phyloP scores from a whole-genome alignment of 2,888 invertebrate genomes.

The Lycaena phlaeas region DNA sequence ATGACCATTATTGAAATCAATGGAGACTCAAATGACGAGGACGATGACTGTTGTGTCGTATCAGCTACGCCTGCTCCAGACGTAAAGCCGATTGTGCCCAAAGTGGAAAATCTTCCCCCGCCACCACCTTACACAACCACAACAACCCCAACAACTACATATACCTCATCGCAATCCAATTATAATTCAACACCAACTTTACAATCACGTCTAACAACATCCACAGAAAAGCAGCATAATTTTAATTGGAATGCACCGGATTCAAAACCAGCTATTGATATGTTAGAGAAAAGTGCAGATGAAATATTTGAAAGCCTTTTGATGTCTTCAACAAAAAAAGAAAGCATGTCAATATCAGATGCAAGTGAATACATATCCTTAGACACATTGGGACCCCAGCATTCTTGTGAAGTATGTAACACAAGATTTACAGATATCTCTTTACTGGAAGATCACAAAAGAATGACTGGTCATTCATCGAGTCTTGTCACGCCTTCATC shows the following conservation, averaged over 20 bases:
- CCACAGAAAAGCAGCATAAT: constrained; percentile 58
- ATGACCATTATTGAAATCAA: constrained; percentile 61
- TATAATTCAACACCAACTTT: constrained; percentile 22
- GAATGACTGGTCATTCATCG: constrained; percentile 71
- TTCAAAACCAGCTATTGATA: constrained; percentile 52
- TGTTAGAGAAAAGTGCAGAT: constrained; percentile 60
- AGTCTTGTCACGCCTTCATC: constrained; percentile 39
- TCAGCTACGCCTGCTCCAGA: constrained; percentile 60
- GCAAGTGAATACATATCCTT: constrained; percentile 77
- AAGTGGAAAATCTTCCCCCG: constrained; percentile 41
- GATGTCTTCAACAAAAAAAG: constrained; percentile 51
- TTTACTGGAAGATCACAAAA: constrained; percentile 67
- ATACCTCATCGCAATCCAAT: constrained; percentile 27
- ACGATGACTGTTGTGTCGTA: constrained; percentile 64
- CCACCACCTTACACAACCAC: constrained; percentile 26
- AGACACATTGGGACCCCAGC: constrained; percentile 74
- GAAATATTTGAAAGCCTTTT: constrained; percentile 62
- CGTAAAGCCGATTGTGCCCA: constrained; percentile 51
- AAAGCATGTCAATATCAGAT: constrained; percentile 43
- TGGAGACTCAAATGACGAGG: constrained; percentile 63
- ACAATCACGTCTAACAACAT: constrained; percentile 30
- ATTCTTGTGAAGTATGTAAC: constrained; percentile 74
- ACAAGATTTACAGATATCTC: constrained; percentile 72
- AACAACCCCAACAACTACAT: constrained; percentile 31
- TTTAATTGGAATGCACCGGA: constrained; percentile 67